These are phyloP conservation scores for Drosophila siamana DNA, from an alignment of 2,888 invertebrate species.

Conservation along the genomic window DNA sequence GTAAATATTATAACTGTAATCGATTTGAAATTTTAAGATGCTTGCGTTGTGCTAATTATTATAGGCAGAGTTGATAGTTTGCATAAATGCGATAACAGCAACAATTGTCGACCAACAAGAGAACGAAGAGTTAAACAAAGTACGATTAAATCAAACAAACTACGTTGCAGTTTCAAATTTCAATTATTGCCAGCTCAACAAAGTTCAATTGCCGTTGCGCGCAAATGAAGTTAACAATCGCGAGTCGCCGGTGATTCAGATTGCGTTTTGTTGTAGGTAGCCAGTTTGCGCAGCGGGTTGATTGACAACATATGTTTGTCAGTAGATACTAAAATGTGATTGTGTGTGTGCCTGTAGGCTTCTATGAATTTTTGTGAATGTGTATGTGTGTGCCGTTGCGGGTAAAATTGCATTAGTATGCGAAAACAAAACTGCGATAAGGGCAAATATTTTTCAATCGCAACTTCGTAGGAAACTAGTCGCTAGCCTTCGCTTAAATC, in stretches of 20 bases:
- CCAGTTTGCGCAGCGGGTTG: slow-evolving; percentile 15
- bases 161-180: slow-evolving; percentile 45
- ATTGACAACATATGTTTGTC: slow-evolving; percentile 51
- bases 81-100: neutral
- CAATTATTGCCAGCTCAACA: slow-evolving; percentile 45
- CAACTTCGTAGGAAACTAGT: slow-evolving; percentile 41
- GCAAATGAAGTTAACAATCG: neutral
- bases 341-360: neutral
- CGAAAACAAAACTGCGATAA: slow-evolving; percentile 43
- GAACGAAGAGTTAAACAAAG: slow-evolving; percentile 32
- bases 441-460: slow-evolving; percentile 25
- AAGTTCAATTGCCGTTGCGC: slow-evolving; percentile 11
- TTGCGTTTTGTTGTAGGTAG: slow-evolving; percentile 4
- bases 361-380: slow-evolving; percentile 12
- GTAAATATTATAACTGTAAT: slow-evolving; percentile 35
- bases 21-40: slow-evolving; percentile 27
- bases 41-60: neutral
- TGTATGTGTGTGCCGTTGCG: slow-evolving; percentile 8
- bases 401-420: slow-evolving; percentile 15
- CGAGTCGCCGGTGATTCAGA: slow-evolving; percentile 45
- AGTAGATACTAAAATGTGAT: slow-evolving; percentile 34
- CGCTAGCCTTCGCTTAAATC: slow-evolving; percentile 16
- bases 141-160: slow-evolving; percentile 22
- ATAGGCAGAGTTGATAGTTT: neutral
- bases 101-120: slow-evolving; percentile 3